Evolutionary conservation across 2,888 invertebrate genomes (phyloP).

Genomic region (Graphium colonna): DNA sequence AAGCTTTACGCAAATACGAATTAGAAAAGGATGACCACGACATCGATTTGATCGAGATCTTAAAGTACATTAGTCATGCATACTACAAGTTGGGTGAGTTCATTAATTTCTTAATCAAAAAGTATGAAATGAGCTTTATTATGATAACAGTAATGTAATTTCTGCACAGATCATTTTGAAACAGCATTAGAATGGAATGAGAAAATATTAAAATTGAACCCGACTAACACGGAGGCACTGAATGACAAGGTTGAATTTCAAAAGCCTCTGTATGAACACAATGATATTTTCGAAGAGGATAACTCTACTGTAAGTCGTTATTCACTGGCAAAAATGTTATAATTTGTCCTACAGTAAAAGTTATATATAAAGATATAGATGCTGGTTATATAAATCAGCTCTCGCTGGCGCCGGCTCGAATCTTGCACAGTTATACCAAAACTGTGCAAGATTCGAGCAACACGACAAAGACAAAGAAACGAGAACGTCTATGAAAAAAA

Average conservation of each 20-base stretch:
- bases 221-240: conserved; percentile 90
- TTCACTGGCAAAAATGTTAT: too few relatives aligned
- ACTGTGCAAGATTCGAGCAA: too few relatives aligned
- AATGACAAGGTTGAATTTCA: conserved; percentile 95
- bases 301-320: conserved; percentile 21
- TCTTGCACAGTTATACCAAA: too few relatives aligned
- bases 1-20: conserved; percentile 88
- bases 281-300: conserved; percentile 34
- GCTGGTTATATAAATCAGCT: too few relatives aligned
- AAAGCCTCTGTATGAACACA: conserved; percentile 47
- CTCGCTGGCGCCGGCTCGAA: too few relatives aligned
- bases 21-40: conserved; percentile 80
- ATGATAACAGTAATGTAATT: too few relatives aligned
- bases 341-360: too few relatives aligned
- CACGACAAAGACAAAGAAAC: too few relatives aligned
- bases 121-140: not conserved
- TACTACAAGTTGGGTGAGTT: conserved; percentile 91
- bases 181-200: conserved; percentile 93
- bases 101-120: not conserved
- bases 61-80: conserved; percentile 97
- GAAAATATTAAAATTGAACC: conserved; percentile 88
- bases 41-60: conserved; percentile 87
- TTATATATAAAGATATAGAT: too few relatives aligned
- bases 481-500: too few relatives aligned
- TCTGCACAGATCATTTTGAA: conserved; percentile 86